A percentile compares a stretch with the other conserved stretches of the same genome.
Conservation (phyloP, 2,113 vertebrate species). For the Castor canadensis region DNA sequence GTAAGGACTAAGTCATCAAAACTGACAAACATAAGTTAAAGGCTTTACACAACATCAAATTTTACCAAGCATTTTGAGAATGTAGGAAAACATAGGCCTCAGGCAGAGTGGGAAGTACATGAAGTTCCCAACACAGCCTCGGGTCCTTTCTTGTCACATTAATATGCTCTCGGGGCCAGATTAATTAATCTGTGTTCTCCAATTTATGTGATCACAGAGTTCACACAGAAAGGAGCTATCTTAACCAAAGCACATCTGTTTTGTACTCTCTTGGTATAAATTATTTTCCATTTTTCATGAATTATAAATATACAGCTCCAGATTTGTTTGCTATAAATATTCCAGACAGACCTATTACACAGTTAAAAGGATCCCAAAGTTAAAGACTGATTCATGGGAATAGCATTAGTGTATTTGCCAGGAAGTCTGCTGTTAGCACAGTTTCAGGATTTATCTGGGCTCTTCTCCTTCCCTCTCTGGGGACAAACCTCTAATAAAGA, state of each 20-base stretch:
- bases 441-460: not conserved
- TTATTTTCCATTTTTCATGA: not conserved
- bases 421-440: not conserved
- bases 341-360: not conserved
- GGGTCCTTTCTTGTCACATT: not conserved
- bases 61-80: not conserved
- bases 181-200: not conserved
- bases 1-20: not conserved
- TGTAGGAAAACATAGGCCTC: not conserved
- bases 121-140: not conserved
- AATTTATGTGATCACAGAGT: not conserved
- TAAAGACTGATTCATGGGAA: not conserved
- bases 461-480: not conserved
- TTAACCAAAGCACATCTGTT: not conserved
- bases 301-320: not conserved
- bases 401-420: not conserved
- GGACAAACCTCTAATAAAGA: not conserved
- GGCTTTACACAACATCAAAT: not conserved
- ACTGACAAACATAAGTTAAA: not conserved
- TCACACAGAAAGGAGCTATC: not conserved
- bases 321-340: not conserved
- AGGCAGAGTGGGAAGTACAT: not conserved
- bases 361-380: not conserved
- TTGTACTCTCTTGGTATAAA: not conserved
- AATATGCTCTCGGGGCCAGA: not conserved